A percentile compares a stretch with the other conserved stretches of the same genome.
Evolutionary conservation across 2,888 invertebrate species (phyloP).

Genomic region (Chymomyza fuscimana): DNA sequence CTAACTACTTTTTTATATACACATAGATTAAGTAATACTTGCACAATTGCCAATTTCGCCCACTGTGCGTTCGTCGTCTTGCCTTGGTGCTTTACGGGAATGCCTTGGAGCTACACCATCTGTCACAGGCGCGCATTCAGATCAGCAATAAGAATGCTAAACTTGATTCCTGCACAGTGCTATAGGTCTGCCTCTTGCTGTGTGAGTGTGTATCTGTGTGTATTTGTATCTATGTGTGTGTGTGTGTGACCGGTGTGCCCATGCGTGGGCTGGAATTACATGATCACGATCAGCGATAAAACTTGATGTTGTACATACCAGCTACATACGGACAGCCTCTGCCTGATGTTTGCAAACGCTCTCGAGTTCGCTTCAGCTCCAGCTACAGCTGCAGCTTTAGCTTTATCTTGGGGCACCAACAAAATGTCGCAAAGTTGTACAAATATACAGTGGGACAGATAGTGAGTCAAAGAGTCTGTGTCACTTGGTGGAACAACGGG

Average conservation of each 20-base stretch:
- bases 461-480: conserved; percentile 11
- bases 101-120: conserved; percentile 71
- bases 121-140: conserved; percentile 54
- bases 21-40: background rate
- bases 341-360: conserved; percentile 13
- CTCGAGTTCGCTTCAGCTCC: conserved; percentile 15
- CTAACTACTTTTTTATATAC: too few species aligned
- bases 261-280: conserved; percentile 80
- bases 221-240: conserved; percentile 11
- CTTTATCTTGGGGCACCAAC: conserved; percentile 30
- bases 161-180: conserved; percentile 59
- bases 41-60: background rate
- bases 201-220: conserved; percentile 21
- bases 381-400: conserved; percentile 9
- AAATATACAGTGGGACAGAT: conserved; percentile 32
- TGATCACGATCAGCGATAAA: conserved; percentile 80
- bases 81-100: conserved; percentile 51
- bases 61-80: background rate
- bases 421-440: conserved; percentile 60
- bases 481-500: conserved; percentile 30
- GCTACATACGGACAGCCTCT: conserved; percentile 41
- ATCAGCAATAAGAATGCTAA: conserved; percentile 72
- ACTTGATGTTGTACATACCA: conserved; percentile 73
- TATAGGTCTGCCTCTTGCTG: background rate
- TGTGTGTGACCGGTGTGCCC: conserved; percentile 53